Conservation (phyloP, 2,113 vertebrate genomes). For the Callorhinus ursinus region DNA sequence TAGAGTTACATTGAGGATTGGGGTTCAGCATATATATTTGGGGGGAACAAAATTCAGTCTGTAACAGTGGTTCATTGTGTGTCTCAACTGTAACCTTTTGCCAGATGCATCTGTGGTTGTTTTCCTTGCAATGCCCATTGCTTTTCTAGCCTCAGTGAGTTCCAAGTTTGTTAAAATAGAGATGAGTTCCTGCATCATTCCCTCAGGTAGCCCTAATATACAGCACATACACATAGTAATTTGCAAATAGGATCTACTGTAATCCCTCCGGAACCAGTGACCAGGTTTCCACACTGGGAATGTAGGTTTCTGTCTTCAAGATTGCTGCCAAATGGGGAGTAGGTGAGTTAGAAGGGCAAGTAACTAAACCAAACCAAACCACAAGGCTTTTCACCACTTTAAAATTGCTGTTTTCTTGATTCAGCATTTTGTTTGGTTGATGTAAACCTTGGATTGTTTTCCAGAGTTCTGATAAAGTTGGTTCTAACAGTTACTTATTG, state of each 20-base stretch:
- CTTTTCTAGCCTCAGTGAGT: neutral
- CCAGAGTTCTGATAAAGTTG: neutral
- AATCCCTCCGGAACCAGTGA: neutral
- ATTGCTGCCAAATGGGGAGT: neutral
- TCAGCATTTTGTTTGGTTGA: neutral
- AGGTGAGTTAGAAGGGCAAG: neutral
- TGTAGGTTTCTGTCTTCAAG: neutral
- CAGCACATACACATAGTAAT: neutral
- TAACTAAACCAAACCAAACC: neutral
- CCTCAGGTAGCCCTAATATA: neutral
- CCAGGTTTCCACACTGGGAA: neutral
- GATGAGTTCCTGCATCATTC: neutral
- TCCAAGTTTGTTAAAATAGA: neutral
- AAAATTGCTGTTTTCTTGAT: neutral
- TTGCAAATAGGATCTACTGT: neutral
- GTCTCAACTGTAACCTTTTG: neutral
- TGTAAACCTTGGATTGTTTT: neutral
- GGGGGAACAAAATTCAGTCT: neutral
- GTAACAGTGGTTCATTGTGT: neutral
- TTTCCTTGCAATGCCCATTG: neutral
- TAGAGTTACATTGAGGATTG: neutral
- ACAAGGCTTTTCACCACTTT: neutral
- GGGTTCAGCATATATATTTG: neutral
- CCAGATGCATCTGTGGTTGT: neutral
- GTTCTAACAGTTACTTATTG: neutral